phyloP scores from a whole-genome alignment of 2,113 vertebrate species.

The Ageneiosus marmoratus region DNA sequence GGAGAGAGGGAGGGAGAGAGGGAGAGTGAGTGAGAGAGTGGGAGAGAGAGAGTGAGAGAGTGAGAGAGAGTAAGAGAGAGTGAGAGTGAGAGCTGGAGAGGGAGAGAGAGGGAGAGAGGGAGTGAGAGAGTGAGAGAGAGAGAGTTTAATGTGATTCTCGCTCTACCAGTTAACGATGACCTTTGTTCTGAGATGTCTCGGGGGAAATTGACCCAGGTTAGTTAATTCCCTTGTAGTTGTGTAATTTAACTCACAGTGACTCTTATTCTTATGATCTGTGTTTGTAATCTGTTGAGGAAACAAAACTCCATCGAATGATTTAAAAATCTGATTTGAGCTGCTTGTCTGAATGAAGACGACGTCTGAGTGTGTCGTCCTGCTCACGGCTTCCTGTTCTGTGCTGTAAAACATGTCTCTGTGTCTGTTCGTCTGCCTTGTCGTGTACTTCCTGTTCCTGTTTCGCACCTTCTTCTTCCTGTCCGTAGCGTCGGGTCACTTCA shows the following conservation, averaged over 20 bases:
- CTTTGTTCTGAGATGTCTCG: not conserved
- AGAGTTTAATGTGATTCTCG: not conserved
- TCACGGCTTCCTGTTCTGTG: conserved; percentile 20
- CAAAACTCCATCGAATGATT: not conserved
- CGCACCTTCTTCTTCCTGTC: conserved; percentile 1
- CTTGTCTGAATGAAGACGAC: not conserved
- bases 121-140: not conserved
- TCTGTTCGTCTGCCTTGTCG: not conserved
- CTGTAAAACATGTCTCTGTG: not conserved
- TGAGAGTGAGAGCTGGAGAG: too few species aligned
- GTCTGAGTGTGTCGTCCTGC: not conserved
- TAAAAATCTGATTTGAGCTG: conserved; percentile 1
- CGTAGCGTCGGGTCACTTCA: not conserved
- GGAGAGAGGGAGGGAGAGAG: too few species aligned
- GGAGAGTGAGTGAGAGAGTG: too few species aligned
- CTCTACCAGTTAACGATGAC: not conserved
- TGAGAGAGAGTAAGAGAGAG: too few species aligned
- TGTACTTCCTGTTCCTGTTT: conserved; percentile 34
- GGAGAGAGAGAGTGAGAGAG: too few species aligned
- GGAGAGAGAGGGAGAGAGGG: too few species aligned
- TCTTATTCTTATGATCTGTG: conserved; percentile 12
- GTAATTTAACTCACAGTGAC: not conserved
- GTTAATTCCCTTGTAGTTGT: not conserved
- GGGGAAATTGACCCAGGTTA: too few species aligned
- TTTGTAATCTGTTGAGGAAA: not conserved